Conservation (phyloP, 2,888 invertebrate genomes). For the Apeira syringaria region DNA sequence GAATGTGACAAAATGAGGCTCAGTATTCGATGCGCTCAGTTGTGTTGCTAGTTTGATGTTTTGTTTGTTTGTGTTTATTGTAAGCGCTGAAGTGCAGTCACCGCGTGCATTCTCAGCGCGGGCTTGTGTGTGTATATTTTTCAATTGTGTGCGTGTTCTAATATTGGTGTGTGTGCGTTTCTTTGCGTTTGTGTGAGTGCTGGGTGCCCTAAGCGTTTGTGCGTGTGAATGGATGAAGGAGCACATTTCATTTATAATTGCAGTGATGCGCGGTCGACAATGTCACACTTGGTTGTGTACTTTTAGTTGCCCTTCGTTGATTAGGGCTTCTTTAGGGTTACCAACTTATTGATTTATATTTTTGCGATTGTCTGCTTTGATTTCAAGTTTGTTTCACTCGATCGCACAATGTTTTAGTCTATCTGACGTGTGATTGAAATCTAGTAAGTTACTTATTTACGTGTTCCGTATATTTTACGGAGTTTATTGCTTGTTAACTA, state of each 20-base stretch:
- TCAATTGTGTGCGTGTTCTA: slow-evolving; percentile 47
- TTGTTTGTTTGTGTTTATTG: slow-evolving; percentile 83
- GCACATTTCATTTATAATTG: slow-evolving; percentile 83
- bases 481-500: slow-evolving; percentile 74
- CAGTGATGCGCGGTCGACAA: slow-evolving; percentile 78
- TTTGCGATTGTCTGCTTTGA: slow-evolving; percentile 24
- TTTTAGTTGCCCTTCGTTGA: slow-evolving; percentile 62
- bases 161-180: slow-evolving; percentile 59
- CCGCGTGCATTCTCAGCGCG: slow-evolving; percentile 78
- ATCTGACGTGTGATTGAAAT: not conserved
- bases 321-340: slow-evolving; percentile 47
- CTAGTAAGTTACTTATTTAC: slow-evolving; percentile 36
- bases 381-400: slow-evolving; percentile 7
- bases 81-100: slow-evolving; percentile 82
- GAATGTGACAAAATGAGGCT: not conserved
- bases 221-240: slow-evolving; percentile 82
- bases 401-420: not conserved
- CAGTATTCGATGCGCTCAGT: slow-evolving; percentile 60
- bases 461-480: slow-evolving; percentile 56
- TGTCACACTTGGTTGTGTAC: slow-evolving; percentile 67
- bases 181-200: slow-evolving; percentile 51
- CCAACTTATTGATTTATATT: slow-evolving; percentile 29
- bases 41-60: slow-evolving; percentile 69
- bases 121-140: slow-evolving; percentile 61
- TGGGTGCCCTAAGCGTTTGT: slow-evolving; percentile 75